Evolutionary conservation across 2,113 vertebrate genomes (phyloP), one percentile per base, ranked within the genome.

Genomic region (Pelvicachromis taeniatus): DNA sequence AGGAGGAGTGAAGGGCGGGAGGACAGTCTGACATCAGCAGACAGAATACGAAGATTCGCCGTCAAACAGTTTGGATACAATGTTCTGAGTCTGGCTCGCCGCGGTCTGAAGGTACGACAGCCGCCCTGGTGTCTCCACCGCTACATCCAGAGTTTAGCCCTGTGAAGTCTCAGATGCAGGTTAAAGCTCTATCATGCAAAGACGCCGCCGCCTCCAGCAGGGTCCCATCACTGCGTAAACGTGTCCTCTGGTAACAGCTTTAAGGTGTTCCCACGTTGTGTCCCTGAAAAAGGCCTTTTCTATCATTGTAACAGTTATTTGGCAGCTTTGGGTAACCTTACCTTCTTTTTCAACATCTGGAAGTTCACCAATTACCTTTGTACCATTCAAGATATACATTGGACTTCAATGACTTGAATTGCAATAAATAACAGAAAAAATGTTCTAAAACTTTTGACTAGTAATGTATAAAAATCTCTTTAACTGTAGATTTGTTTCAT

Each of bases 51-150:
- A n/a, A 83, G 91, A 2, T 80, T 94, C 23, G 61, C 88, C 7
- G 53, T 88, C 81, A 95, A 68, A 52, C 95, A 94, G 82, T 94
- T 97, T 87, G 92, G 94, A 4, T 97, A 95, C 75, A 94, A 95
- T 56, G 96, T 96, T 55, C 94, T 99, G 83, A 98, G 95, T 82
- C 93, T 98, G 92, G 95, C 97, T 33, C 97, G 97, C 58, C 96
- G 97, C 59, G 97, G 97, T 23, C 96, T 98, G 94, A 96, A 94
- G 91, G 93, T 93, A 83, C 1, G 16, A 14, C 77, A 56, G 42
- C 17, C 38, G 16, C 40, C 29, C 58, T 33, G 56, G 29, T 59
- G 56, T 59, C 56, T 59, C 5, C 56, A 33, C 56, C 19, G 10
- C 9, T 33, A 61, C 58, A 61, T 19, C 33, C 58, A 33, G 58